Evolutionary conservation across 2,888 invertebrate species (phyloP).

Genomic region (Gnatocerus cornutus): DNA sequence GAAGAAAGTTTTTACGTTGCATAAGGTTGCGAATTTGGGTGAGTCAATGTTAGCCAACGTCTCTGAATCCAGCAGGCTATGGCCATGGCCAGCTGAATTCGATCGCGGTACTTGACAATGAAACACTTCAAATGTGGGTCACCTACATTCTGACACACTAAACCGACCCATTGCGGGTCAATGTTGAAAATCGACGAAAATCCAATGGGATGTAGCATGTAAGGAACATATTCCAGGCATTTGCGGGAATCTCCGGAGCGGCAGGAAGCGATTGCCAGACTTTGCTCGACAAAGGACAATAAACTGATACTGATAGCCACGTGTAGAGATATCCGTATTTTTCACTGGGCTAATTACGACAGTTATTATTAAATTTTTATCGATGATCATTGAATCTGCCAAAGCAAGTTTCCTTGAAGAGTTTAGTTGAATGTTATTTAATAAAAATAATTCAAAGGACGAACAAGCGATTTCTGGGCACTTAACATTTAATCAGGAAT

Average conservation of each 20-base stretch:
- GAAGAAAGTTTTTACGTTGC: background rate
- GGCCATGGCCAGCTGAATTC: slow-evolving; percentile 59
- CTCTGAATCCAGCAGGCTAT: slow-evolving; percentile 48
- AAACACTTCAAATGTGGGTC: slow-evolving; percentile 62
- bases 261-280: background rate
- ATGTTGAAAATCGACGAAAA: slow-evolving; percentile 56
- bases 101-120: slow-evolving; percentile 61
- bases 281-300: slow-evolving; percentile 19
- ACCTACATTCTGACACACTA: slow-evolving; percentile 58
- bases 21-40: slow-evolving; percentile 39
- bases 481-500: slow-evolving; percentile 47
- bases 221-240: no score
- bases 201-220: background rate
- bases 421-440: slow-evolving; percentile 47
- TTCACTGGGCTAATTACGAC: background rate
- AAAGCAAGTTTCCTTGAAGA: no score
- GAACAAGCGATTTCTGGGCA: slow-evolving; percentile 38
- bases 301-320: slow-evolving; percentile 26
- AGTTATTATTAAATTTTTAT: slow-evolving; percentile 43
- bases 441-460: slow-evolving; percentile 41
- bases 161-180: slow-evolving; percentile 56
- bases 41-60: slow-evolving; percentile 37
- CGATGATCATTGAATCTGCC: no score
- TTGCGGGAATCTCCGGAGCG: slow-evolving; percentile 8
- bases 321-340: slow-evolving; percentile 19